Conservation (phyloP, 2,797 vertebrate species). For the Danio aesculapii region DNA sequence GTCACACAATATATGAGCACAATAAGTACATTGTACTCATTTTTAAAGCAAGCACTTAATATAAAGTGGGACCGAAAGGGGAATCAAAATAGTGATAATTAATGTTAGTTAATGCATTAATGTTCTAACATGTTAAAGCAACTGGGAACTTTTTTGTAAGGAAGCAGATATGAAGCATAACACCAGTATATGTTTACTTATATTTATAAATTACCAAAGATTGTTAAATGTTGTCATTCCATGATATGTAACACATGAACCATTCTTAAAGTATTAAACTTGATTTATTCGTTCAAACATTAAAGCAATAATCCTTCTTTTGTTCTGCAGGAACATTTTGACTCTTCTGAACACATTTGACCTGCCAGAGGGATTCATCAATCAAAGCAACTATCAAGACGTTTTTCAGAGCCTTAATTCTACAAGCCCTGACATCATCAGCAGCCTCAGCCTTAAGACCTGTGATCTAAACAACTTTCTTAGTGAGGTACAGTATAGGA, state of each 20-base stretch:
- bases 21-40: too few relatives aligned
- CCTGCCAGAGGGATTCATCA: slow-evolving; percentile 82
- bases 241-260: background rate
- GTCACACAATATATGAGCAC: too few relatives aligned
- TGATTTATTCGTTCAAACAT: background rate
- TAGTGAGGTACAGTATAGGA: slow-evolving; percentile 78
- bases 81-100: too few relatives aligned
- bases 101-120: too few relatives aligned
- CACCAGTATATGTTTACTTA: background rate
- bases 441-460: slow-evolving; percentile 76
- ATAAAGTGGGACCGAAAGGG: too few relatives aligned
- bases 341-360: slow-evolving; percentile 87
- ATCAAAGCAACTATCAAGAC: slow-evolving; percentile 79
- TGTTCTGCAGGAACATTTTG: slow-evolving; percentile 84
- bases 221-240: background rate
- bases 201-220: background rate
- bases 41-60: too few relatives aligned
- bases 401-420: slow-evolving; percentile 72
- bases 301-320: background rate
- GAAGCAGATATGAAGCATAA: too few relatives aligned
- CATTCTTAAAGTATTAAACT: background rate
- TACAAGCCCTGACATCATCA: slow-evolving; percentile 65
- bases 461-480: slow-evolving; percentile 85
- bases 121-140: too few relatives aligned
- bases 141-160: too few relatives aligned